Conservation (phyloP, 1,140 invertebrate species). For the Drosophila seguyi region DNA sequence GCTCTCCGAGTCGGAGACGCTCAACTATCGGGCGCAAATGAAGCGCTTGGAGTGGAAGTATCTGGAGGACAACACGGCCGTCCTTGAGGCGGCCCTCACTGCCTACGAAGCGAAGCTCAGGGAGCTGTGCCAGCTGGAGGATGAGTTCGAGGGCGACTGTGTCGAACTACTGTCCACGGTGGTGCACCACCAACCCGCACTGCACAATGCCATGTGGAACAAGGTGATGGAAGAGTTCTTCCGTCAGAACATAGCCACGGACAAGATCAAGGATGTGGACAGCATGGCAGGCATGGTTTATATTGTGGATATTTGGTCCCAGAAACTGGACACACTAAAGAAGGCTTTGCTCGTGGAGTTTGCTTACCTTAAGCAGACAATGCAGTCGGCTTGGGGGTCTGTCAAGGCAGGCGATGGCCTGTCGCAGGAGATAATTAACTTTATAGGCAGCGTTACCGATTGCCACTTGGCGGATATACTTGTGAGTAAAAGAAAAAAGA, state of each 20-base stretch:
- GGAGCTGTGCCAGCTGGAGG: conserved; percentile 17
- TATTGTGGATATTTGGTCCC: conserved; percentile 56
- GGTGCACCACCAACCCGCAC: conserved; percentile 15
- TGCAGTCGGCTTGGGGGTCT: conserved; percentile 36
- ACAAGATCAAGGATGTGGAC: conserved; percentile 43
- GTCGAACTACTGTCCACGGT: conserved; percentile 43
- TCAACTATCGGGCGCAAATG: conserved; percentile 38
- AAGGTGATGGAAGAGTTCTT: conserved; percentile 60
- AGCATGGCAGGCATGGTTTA: conserved; percentile 57
- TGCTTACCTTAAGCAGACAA: conserved; percentile 34
- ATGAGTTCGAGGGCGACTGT: conserved; percentile 18
- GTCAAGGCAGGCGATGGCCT: conserved; percentile 27
- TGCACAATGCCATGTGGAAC: conserved; percentile 51
- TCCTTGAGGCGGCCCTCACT: conserved; percentile 38
- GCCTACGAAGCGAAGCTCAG: conserved; percentile 45
- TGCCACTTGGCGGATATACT: conserved; percentile 88
- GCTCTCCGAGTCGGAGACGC: conserved; percentile 10
- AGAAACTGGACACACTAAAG: conserved; percentile 26
- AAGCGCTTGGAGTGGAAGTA: conserved; percentile 87
- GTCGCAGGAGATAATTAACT: conserved; percentile 41
- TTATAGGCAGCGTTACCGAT: conserved; percentile 87
- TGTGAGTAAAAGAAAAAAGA: conserved; percentile 19
- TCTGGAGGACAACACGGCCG: conserved; percentile 77
- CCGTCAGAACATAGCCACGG: conserved; percentile 29
- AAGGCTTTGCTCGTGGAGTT: conserved; percentile 40